Conservation (phyloP, 2,797 vertebrate genomes). For the Tamandua tetradactyla region DNA sequence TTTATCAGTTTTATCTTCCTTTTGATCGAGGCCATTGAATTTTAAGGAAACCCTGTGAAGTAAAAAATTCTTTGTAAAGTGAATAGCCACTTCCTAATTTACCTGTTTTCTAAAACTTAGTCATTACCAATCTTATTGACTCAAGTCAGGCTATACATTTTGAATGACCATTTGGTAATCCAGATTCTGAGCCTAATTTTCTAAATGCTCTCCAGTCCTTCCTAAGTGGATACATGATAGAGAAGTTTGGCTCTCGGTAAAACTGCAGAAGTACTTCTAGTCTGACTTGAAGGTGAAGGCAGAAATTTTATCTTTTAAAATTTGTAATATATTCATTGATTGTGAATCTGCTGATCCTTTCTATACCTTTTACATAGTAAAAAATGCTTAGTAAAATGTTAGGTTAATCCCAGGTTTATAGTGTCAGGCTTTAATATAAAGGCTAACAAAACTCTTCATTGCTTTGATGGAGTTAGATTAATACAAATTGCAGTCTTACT, state of each 20-base stretch:
- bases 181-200: slow-evolving; percentile 25
- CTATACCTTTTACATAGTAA: slow-evolving; percentile 13
- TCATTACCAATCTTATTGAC: not conserved
- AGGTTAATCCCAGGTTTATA: not conserved
- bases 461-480: not conserved
- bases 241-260: not conserved
- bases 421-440: not conserved
- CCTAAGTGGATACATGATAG: not conserved
- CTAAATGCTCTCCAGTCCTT: not conserved
- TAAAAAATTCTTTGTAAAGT: slow-evolving; percentile 55
- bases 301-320: not conserved
- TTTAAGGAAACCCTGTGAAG: slow-evolving; percentile 54
- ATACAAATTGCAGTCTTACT: not conserved
- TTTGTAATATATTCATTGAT: not conserved
- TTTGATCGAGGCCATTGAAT: slow-evolving; percentile 60
- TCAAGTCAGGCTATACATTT: slow-evolving; percentile 21
- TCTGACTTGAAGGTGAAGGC: slow-evolving; percentile 24
- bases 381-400: not conserved
- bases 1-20: slow-evolving; percentile 54
- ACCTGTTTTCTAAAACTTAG: slow-evolving; percentile 38
- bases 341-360: slow-evolving; percentile 8
- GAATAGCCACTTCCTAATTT: slow-evolving; percentile 30
- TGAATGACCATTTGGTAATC: not conserved
- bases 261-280: not conserved
- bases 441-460: not conserved